Conservation (phyloP, 2,797 vertebrate species). For the Triplophysa yarkandensis region DNA sequence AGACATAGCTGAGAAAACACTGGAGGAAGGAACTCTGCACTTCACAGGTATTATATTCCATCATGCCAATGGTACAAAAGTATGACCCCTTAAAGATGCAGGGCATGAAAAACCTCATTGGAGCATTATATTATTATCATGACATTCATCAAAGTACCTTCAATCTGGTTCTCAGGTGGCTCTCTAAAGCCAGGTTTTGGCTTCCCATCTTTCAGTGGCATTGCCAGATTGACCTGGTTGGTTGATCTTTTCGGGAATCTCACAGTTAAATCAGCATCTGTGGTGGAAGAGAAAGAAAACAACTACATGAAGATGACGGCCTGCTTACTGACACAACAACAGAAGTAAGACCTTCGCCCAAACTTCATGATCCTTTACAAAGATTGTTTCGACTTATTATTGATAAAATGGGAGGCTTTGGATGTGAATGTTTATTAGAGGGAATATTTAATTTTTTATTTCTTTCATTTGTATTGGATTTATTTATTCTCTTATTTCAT, state of each 20-base stretch:
- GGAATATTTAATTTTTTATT: no score
- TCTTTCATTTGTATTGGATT: no score
- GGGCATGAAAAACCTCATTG: no score
- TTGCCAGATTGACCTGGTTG: slow-evolving; percentile 89
- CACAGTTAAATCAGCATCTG: slow-evolving; percentile 76
- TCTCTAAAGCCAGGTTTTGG: slow-evolving; percentile 79
- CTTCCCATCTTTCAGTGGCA: slow-evolving; percentile 86
- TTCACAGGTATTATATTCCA: slow-evolving; percentile 83
- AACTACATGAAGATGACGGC: slow-evolving; percentile 85
- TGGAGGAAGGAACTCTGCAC: slow-evolving; percentile 86
- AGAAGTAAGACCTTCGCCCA: slow-evolving; percentile 72
- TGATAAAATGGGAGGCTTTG: neutral
- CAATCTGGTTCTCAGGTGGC: slow-evolving; percentile 70
- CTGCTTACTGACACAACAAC: slow-evolving; percentile 77
- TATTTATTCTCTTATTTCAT: no score
- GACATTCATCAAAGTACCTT: no score
- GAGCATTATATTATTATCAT: no score
- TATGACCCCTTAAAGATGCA: no score
- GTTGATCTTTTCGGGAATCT: slow-evolving; percentile 92
- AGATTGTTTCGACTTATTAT: no score
- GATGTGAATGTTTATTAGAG: no score
- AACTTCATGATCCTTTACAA: no score
- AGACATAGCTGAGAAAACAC: slow-evolving; percentile 80
- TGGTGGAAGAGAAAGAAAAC: slow-evolving; percentile 74
- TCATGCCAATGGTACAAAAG: no score